Conservation (phyloP, 2,113 vertebrate species). For the Callorhinus ursinus region DNA sequence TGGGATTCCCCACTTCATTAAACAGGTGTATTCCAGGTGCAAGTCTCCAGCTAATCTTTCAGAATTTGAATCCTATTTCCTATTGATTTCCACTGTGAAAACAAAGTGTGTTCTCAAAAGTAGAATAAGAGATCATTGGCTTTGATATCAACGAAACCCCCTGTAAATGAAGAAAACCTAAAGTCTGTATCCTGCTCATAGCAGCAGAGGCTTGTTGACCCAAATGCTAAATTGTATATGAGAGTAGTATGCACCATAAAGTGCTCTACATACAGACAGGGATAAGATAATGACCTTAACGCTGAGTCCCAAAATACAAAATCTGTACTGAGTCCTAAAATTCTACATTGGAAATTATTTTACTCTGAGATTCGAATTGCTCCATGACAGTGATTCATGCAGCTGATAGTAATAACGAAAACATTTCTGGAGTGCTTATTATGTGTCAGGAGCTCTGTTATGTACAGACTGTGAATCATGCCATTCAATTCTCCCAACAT, state of each 20-base stretch:
- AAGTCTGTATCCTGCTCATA: background rate
- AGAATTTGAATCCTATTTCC: conserved; percentile 15
- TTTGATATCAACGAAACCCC: background rate
- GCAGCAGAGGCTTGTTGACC: background rate
- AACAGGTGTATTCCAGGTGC: background rate
- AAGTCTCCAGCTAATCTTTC: background rate
- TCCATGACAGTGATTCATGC: background rate
- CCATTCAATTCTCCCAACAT: background rate
- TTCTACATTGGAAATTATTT: background rate
- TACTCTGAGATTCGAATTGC: background rate
- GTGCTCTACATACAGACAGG: background rate
- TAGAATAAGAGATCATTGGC: background rate
- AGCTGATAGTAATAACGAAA: background rate
- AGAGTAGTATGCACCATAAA: background rate
- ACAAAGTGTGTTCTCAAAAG: background rate
- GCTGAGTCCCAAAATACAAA: background rate
- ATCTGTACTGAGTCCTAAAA: background rate
- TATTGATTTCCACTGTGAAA: background rate
- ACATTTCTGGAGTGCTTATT: background rate
- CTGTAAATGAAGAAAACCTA: background rate
- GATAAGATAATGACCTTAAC: background rate
- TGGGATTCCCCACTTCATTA: background rate
- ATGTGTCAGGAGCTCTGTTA: background rate
- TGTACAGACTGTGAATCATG: background rate
- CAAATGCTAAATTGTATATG: background rate